Evolutionary conservation across 92 coral and sea anemone species (phyloP).

Genomic region (Nematostella vectensis): DNA sequence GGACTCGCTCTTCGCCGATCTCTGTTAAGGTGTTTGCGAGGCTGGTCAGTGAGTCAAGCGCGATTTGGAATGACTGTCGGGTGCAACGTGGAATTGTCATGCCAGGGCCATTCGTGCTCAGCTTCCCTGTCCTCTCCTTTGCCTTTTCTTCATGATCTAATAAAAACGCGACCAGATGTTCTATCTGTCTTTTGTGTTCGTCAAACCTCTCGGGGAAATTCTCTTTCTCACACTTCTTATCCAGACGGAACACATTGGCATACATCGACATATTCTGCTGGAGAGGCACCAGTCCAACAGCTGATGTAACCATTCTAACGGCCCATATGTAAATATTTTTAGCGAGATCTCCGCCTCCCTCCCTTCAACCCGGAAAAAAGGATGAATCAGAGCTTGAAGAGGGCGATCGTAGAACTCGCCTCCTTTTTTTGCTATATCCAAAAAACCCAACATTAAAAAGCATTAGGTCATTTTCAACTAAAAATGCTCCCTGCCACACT

Average conservation of each 20-base stretch:
- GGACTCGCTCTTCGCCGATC: slow-evolving; percentile 20
- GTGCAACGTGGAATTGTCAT: slow-evolving; percentile 14
- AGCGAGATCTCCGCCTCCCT: no score
- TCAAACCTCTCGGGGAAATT: slow-evolving; percentile 18
- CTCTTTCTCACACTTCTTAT: slow-evolving; percentile 17
- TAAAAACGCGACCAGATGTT: slow-evolving; percentile 15
- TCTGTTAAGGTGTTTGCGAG: slow-evolving; percentile 15
- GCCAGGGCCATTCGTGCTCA: slow-evolving; percentile 18
- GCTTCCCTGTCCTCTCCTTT: slow-evolving; percentile 13
- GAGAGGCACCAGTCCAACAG: slow-evolving; percentile 38
- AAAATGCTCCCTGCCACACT: no score
- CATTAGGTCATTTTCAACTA: no score
- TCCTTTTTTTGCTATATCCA: no score
- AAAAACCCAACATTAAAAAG: no score
- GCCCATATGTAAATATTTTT: no score
- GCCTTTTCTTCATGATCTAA: slow-evolving; percentile 14
- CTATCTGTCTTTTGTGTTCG: slow-evolving; percentile 14
- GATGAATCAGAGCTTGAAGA: no score
- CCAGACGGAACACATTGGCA: slow-evolving; percentile 30
- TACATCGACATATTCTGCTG: slow-evolving; percentile 24
- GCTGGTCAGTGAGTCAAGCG: slow-evolving; percentile 16
- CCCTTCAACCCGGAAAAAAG: no score
- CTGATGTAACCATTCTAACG: no score
- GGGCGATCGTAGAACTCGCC: no score
- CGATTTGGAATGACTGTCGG: slow-evolving; percentile 17